These are phyloP conservation scores for Sciurus vulgaris DNA, from an alignment of 2,797 vertebrate species.

Conservation along the genomic window DNA sequence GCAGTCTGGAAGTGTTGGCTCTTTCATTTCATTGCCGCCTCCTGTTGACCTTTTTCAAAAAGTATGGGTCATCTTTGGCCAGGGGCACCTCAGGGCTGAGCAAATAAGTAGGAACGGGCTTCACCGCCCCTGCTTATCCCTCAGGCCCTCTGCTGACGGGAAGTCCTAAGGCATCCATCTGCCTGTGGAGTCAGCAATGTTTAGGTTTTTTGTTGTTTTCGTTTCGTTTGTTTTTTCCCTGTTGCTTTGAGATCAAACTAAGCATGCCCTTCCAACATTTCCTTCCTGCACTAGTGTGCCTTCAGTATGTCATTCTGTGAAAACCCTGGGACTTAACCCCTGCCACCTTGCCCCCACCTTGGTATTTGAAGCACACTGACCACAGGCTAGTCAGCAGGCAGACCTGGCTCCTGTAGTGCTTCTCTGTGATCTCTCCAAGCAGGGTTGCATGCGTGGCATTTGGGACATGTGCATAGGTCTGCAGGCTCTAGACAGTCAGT, in stretches of 20 bases:
- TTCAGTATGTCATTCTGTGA: neutral
- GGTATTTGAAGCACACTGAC: neutral
- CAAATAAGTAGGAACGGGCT: too few relatives aligned
- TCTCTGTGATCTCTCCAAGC: too few relatives aligned
- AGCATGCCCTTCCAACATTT: fast-evolving
- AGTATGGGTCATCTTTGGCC: neutral
- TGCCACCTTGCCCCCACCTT: neutral
- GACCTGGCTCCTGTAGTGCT: neutral
- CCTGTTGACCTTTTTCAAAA: neutral
- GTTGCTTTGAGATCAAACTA: neutral
- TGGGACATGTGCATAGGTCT: neutral
- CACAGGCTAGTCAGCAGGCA: neutral
- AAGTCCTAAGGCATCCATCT: neutral
- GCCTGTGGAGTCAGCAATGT: neutral
- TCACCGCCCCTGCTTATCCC: neutral
- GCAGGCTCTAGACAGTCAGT: neutral
- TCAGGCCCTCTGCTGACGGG: neutral
- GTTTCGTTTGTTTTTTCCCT: too few relatives aligned
- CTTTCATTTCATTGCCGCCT: neutral
- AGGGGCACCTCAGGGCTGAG: neutral
- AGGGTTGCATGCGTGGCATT: neutral
- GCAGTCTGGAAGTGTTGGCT: neutral
- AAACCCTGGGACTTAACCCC: neutral
- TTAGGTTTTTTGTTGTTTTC: neutral
- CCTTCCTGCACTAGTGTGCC: neutral